A percentile compares a stretch with the other conserved stretches of the same genome.
Evolutionary conservation across 2,113 vertebrate species (phyloP).

Genomic region (Carettochelys insculpta): DNA sequence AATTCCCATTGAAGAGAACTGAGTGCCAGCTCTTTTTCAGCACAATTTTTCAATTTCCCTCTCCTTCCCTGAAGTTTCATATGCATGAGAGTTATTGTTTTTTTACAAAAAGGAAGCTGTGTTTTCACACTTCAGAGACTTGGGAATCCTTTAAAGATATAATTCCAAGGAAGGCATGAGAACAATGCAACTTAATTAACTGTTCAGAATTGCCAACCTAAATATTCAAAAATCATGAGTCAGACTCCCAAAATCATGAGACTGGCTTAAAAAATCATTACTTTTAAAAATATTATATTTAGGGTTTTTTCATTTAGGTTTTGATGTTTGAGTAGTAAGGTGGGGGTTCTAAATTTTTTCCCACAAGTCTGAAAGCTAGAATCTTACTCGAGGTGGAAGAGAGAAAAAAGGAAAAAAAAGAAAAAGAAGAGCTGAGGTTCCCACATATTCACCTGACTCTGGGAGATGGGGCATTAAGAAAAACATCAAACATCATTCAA

Average conservation of each 20-base stretch:
- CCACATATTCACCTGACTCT: neutral
- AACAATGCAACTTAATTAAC: neutral
- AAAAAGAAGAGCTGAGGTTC: neutral
- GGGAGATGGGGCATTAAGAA: neutral
- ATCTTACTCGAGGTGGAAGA: neutral
- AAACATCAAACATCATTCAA: neutral
- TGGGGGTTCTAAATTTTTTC: neutral
- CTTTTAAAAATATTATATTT: neutral
- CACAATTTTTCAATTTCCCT: neutral
- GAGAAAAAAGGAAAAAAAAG: too few relatives aligned
- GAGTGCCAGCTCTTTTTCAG: neutral
- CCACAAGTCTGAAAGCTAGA: neutral
- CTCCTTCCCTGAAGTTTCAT: neutral
- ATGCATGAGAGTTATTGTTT: neutral
- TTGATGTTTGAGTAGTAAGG: neutral
- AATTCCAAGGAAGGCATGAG: neutral
- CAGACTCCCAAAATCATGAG: neutral
- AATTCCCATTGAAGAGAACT: neutral
- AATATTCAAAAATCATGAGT: neutral
- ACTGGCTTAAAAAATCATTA: conserved; percentile 5
- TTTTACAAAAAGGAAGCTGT: neutral
- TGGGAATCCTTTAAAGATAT: neutral
- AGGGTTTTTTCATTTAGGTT: neutral
- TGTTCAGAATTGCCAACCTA: neutral
- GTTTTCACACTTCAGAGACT: neutral